A percentile compares a stretch with the other conserved stretches of the same genome.
Conservation (phyloP, 2,797 vertebrate genomes). For the Melanotaenia parkinsoni region DNA sequence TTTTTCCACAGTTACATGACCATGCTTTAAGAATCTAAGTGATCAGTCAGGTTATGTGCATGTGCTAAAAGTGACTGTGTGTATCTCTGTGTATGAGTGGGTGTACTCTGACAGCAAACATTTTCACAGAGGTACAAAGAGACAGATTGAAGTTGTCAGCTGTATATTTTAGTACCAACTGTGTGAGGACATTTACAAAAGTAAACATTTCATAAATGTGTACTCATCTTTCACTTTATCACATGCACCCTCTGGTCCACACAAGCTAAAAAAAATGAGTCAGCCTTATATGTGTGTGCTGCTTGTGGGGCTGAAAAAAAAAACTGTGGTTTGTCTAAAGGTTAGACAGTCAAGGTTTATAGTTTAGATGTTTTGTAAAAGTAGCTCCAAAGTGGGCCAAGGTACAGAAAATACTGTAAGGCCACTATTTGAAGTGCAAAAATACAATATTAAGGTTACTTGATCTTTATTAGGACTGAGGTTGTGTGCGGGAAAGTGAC, state of each 20-base stretch:
- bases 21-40: too few relatives aligned
- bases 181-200: background rate
- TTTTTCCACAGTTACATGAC: too few relatives aligned
- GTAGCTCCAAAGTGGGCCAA: background rate
- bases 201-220: conserved; percentile 8
- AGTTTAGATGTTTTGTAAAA: conserved; percentile 32
- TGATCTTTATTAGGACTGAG: background rate
- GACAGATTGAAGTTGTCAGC: conserved; percentile 11
- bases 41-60: too few relatives aligned
- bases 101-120: conserved; percentile 32
- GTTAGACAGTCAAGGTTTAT: conserved; percentile 36
- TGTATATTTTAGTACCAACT: conserved; percentile 6
- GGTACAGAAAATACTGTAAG: background rate
- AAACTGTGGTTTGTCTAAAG: conserved; percentile 35
- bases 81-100: conserved; percentile 22
- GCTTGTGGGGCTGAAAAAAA: background rate
- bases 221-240: conserved; percentile 16
- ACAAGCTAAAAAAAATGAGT: conserved; percentile 32
- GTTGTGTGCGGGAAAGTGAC: background rate
- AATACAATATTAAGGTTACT: conserved; percentile 1
- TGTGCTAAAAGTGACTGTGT: background rate
- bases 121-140: conserved; percentile 25
- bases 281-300: background rate
- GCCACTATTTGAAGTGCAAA: background rate
- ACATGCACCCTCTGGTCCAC: conserved; percentile 7